phyloP scores from a whole-genome alignment of 2,113 vertebrate genomes.

The Microcebus ravelobensis region DNA sequence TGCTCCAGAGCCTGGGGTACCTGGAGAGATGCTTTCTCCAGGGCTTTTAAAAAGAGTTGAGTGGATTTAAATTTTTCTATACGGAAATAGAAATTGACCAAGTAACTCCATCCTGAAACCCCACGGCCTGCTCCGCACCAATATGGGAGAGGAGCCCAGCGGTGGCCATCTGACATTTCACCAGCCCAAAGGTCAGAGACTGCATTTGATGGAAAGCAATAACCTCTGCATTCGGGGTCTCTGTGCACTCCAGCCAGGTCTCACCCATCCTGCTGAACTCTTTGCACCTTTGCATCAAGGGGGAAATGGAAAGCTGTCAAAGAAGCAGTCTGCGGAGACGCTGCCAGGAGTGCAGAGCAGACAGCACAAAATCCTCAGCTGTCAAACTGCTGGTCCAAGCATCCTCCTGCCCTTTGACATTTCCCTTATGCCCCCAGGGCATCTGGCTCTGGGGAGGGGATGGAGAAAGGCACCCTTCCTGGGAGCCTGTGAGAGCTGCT shows the following conservation, averaged over 20 bases:
- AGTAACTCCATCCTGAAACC: background rate
- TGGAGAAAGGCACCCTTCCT: rapidly evolving
- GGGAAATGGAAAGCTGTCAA: background rate
- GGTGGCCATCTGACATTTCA: background rate
- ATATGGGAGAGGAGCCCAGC: background rate
- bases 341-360: background rate
- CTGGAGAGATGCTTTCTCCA: background rate
- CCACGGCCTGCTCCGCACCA: background rate
- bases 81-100: background rate
- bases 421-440: too few relatives aligned
- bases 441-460: background rate
- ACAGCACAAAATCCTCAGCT: background rate
- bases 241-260: background rate
- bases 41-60: conserved; percentile 34
- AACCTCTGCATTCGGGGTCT: background rate
- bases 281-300: background rate
- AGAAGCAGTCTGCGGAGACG: background rate
- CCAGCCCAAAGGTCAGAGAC: background rate
- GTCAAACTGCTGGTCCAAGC: background rate
- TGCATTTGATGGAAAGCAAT: background rate
- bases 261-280: background rate
- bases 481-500: background rate
- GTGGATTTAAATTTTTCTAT: conserved; percentile 34
- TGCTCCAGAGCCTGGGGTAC: background rate
- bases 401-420: too few relatives aligned